Percentiles rank a stretch among this genome's conserved stretches.
phyloP scores from a whole-genome alignment of 1,140 invertebrate species.

The Neodiprion fabricii region DNA sequence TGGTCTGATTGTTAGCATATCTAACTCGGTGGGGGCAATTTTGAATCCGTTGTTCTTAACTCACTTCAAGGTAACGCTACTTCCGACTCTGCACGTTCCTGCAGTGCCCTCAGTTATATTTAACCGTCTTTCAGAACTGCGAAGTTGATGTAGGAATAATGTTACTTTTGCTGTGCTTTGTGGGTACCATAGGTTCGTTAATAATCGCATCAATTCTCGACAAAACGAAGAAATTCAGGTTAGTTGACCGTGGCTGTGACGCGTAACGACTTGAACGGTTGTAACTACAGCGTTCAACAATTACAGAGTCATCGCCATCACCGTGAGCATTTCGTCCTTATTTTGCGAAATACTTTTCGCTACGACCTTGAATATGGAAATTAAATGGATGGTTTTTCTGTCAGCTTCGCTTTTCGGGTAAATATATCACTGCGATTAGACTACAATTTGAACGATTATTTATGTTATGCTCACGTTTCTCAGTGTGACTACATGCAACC shows the following conservation, averaged over 20 bases:
- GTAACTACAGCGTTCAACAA: no score
- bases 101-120: neutral
- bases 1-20: constrained; percentile 72
- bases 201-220: constrained; percentile 75
- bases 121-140: constrained; percentile 46
- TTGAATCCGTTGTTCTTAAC: constrained; percentile 66
- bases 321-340: no score
- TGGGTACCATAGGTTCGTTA: constrained; percentile 70
- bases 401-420: constrained; percentile 67
- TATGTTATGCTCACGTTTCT: no score
- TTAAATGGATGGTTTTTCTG: constrained; percentile 69
- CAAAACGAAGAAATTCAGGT: constrained; percentile 68
- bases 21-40: constrained; percentile 73
- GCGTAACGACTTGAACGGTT: neutral
- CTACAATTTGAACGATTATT: no score
- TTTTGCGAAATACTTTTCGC: no score
- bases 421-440: constrained; percentile 21
- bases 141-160: constrained; percentile 66
- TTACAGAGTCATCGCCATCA: no score
- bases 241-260: constrained; percentile 68
- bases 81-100: neutral
- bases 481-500: neutral
- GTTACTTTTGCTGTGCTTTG: constrained; percentile 68
- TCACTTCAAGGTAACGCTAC: constrained; percentile 64
- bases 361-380: constrained; percentile 29